Conservation (phyloP, 2,113 vertebrate genomes). For the Rhineura floridana region DNA sequence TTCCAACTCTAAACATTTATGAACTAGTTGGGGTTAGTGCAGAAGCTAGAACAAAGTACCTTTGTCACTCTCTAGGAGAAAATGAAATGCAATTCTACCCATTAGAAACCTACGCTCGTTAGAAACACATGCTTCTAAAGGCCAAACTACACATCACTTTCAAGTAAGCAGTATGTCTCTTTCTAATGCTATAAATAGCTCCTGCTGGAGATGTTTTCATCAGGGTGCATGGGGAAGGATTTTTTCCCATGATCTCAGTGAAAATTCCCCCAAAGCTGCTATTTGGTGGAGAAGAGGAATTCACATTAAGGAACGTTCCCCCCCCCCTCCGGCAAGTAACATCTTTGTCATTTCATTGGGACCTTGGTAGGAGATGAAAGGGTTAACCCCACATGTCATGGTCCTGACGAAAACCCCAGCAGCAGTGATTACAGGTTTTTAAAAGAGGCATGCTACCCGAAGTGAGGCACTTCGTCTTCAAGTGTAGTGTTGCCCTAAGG, state of each 20-base stretch:
- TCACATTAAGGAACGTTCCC: background rate
- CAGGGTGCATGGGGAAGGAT: too few relatives aligned
- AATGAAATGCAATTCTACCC: background rate
- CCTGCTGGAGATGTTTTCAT: too few relatives aligned
- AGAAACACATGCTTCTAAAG: background rate
- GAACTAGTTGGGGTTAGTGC: background rate
- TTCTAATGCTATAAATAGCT: too few relatives aligned
- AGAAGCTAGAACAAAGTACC: background rate
- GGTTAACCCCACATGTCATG: background rate
- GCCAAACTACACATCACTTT: too few relatives aligned
- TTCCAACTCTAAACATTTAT: too few relatives aligned
- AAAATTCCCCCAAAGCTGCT: background rate
- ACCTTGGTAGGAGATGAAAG: background rate
- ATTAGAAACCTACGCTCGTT: background rate
- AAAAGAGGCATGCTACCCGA: background rate
- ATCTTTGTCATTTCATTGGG: background rate
- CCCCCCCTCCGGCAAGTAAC: too few relatives aligned
- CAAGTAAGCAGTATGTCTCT: too few relatives aligned
- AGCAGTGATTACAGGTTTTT: background rate
- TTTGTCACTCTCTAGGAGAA: background rate
- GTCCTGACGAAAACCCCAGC: too few relatives aligned
- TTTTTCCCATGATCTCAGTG: background rate
- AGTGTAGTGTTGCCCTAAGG: background rate
- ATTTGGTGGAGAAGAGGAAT: background rate
- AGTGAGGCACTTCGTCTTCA: background rate